Percentiles rank a stretch among this genome's conserved stretches.
Evolutionary conservation across 1,140 invertebrate species (phyloP).

Genomic region (Caenorhabditis inopinata): DNA sequence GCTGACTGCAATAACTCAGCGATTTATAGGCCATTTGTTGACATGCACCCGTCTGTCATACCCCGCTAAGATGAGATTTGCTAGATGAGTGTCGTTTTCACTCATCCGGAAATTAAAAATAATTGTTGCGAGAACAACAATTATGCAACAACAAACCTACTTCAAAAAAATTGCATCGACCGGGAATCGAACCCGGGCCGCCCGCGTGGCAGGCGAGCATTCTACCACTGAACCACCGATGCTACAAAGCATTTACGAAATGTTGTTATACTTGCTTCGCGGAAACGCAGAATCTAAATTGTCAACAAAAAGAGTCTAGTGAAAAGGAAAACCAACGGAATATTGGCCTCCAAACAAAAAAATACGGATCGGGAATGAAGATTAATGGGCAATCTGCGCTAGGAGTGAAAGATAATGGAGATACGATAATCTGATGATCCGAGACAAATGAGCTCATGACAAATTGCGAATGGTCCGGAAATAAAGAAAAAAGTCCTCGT

Average conservation of each 20-base stretch:
- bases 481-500: no score
- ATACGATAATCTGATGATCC: slow-evolving; percentile 24
- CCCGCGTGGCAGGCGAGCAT: slow-evolving; percentile 88
- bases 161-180: slow-evolving; percentile 66
- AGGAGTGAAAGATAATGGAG: background rate
- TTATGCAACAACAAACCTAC: background rate
- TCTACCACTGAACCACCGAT: slow-evolving; percentile 87
- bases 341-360: background rate
- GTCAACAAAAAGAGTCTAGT: background rate
- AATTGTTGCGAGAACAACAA: slow-evolving; percentile 15
- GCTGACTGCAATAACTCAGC: slow-evolving; percentile 18
- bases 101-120: slow-evolving; percentile 17
- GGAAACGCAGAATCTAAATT: background rate
- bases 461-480: no score
- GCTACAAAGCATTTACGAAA: slow-evolving; percentile 53
- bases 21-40: slow-evolving; percentile 30
- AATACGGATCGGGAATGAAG: background rate
- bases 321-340: background rate
- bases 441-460: no score
- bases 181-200: slow-evolving; percentile 85
- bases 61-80: slow-evolving; percentile 25
- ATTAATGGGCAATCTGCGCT: background rate
- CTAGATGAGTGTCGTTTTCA: background rate
- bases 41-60: slow-evolving; percentile 31
- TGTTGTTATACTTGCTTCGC: background rate